Evolutionary conservation across 2,113 vertebrate genomes (phyloP).

Genomic region (Callorhinus ursinus): DNA sequence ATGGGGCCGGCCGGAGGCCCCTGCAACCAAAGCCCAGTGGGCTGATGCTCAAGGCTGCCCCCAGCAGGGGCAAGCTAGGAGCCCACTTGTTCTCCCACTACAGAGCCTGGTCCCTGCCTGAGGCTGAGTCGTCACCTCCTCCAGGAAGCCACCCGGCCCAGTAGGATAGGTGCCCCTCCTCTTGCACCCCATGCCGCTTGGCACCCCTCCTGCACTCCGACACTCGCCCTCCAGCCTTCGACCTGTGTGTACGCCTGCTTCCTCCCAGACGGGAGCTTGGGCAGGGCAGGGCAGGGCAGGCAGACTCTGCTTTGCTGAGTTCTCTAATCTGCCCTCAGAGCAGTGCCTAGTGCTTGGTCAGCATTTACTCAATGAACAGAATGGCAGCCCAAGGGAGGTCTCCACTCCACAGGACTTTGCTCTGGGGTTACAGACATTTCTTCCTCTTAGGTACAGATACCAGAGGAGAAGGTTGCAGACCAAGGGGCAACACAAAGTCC

Average conservation of each 20-base stretch:
- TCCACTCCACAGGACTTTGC: neutral
- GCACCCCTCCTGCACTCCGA: neutral
- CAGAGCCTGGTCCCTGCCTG: neutral
- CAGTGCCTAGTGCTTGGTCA: neutral
- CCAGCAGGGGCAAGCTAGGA: neutral
- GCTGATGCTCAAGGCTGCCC: too few relatives aligned
- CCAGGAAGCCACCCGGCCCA: neutral
- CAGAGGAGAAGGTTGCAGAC: neutral
- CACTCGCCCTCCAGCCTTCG: neutral
- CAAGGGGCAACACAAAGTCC: neutral
- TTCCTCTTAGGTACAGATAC: neutral
- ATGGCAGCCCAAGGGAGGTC: neutral
- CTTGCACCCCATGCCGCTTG: neutral
- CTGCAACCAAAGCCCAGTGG: neutral
- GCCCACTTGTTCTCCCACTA: too few relatives aligned
- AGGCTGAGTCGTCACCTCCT: neutral
- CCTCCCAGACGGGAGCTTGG: neutral
- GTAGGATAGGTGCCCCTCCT: neutral
- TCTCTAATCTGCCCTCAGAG: neutral
- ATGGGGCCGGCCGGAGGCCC: neutral
- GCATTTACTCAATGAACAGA: neutral
- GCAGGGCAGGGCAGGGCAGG: neutral
- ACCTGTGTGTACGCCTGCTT: neutral
- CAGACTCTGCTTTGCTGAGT: neutral
- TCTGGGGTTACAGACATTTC: rapidly evolving